A percentile compares a stretch with the other conserved stretches of the same genome.
phyloP scores from a whole-genome alignment of 2,888 invertebrate species.

The Synanthedon andrenaeformis region DNA sequence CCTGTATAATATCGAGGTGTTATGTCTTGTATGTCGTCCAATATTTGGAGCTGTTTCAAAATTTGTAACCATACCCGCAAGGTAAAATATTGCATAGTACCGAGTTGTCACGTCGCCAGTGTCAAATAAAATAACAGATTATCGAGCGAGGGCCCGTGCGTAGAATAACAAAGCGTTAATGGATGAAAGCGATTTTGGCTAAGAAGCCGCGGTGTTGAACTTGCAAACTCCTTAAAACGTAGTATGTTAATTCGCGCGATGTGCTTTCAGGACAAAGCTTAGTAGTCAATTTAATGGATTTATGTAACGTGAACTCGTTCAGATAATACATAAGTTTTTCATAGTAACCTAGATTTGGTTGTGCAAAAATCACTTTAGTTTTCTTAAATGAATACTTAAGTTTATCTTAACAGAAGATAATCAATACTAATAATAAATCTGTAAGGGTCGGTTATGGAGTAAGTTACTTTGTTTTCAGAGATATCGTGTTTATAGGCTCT shows the following conservation, averaged over 20 bases:
- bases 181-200: conserved; percentile 28
- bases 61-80: neutral
- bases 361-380: too few species aligned
- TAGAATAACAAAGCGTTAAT: conserved; percentile 33
- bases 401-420: too few species aligned
- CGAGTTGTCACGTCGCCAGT: conserved; percentile 28
- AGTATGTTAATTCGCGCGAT: conserved; percentile 28
- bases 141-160: conserved; percentile 31
- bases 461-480: too few species aligned
- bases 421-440: too few species aligned
- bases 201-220: conserved; percentile 25
- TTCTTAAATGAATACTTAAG: too few species aligned
- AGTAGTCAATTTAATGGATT: neutral
- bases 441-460: too few species aligned
- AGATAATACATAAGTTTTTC: too few species aligned
- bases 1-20: too few species aligned
- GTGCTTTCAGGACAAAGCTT: conserved; percentile 13
- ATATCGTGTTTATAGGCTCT: too few species aligned
- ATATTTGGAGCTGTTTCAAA: too few species aligned
- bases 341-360: too few species aligned
- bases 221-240: conserved; percentile 19
- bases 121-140: conserved; percentile 51
- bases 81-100: conserved; percentile 26
- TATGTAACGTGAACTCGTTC: neutral
- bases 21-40: too few species aligned